Conservation (phyloP, 1,140 invertebrate genomes). For the Sycobia sp. region DNA sequence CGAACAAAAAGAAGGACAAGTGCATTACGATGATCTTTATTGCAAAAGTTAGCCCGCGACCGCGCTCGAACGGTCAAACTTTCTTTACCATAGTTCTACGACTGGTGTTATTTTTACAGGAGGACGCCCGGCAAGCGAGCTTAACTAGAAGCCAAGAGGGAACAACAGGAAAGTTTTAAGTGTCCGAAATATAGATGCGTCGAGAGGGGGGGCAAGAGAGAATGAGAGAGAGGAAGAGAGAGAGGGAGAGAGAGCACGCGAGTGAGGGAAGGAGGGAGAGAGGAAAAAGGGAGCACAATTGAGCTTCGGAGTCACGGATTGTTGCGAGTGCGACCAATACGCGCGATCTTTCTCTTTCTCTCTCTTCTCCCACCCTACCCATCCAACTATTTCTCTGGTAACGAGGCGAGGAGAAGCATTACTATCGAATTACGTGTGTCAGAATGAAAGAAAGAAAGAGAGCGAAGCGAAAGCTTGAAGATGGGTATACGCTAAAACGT, state of each 20-base stretch:
- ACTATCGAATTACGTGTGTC: constrained; percentile 14
- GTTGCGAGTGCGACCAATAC: too few relatives aligned
- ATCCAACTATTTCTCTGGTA: too few relatives aligned
- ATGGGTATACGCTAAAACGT: background rate
- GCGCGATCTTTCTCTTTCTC: too few relatives aligned
- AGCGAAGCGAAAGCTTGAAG: background rate
- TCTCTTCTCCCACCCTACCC: too few relatives aligned
- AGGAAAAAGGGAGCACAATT: too few relatives aligned
- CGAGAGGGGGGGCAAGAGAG: constrained; percentile 10
- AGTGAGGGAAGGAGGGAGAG: too few relatives aligned
- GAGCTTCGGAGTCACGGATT: too few relatives aligned
- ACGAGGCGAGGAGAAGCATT: constrained; percentile 16
- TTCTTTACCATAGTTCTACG: background rate
- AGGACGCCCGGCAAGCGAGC: too few relatives aligned
- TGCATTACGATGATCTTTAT: background rate
- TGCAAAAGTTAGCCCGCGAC: constrained; percentile 7
- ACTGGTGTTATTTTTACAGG: constrained; percentile 15
- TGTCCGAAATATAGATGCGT: constrained; percentile 10
- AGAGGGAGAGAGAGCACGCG: background rate
- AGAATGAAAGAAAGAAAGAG: constrained; percentile 7
- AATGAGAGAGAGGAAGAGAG: background rate
- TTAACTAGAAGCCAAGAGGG: constrained; percentile 16
- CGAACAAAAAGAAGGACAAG: background rate
- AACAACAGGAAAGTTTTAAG: constrained; percentile 19
- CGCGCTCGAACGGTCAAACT: background rate